Evolutionary conservation across 2,797 vertebrate species (phyloP), one percentile per base, ranked within the genome.

Genomic region (Echiichthys vipera): DNA sequence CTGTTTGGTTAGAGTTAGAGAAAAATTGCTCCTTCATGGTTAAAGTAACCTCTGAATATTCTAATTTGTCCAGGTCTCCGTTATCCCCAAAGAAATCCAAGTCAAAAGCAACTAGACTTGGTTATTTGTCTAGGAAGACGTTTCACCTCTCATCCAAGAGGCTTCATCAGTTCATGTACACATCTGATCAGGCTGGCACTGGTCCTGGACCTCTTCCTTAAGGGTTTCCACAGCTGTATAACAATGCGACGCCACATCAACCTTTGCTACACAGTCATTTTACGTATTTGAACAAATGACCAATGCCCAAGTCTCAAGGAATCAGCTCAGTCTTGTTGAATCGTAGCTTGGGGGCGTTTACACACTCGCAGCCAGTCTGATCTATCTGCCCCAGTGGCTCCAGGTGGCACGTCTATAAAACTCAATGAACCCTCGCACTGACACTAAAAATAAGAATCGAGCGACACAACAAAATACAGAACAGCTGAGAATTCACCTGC

Each of bases 371-470:
- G 71, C 42, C 62, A 27, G 70, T 68, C 64, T 39, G 51, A 58
- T 80, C 68, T 40, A 65, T 70, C 69, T 59, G 63, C 74, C 65
- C 73, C 77, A 34, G 47, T 59, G 81, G 86, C 87, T 85, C 89
- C 91, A 91, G 89, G 87, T 91, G 87, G 80, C 75, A 54, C 2
- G 49, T 83, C 78, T 80, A 57, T 62, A 84, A 85, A 86, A 86
- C 72, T 24, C 86, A 84, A 77, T 56, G 86, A n/a, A 88, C 72
- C 88, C 88, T 84, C 36, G 59, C 59, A 53, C 65, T 15, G 59
- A 45, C 37, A 54, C 83, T 89, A 88, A 90, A 89, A 88, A 89
- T 88, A 92, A 87, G 68, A 76, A 74, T 50, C 20, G 27, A 55
- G 57, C 22, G 15, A 71, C 67, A 36, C 67, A 20, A 83, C 36